Evolutionary conservation across 2,797 vertebrate species (phyloP).

Genomic region (Paedocypris micromegethes): DNA sequence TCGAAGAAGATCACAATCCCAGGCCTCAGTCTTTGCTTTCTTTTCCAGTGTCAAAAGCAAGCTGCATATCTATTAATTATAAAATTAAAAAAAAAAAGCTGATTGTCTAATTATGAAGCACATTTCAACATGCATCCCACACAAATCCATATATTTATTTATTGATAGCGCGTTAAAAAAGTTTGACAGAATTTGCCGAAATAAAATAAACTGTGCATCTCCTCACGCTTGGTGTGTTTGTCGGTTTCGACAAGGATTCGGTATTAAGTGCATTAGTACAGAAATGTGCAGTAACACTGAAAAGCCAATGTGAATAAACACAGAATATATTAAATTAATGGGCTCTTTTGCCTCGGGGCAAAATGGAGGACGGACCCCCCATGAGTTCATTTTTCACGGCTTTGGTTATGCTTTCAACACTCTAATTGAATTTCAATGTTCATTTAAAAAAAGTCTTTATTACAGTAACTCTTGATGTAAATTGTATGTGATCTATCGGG

Average conservation of each 20-base stretch:
- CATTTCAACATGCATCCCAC: conserved; percentile 57
- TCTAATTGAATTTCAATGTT: conserved; percentile 80
- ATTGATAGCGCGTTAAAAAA: conserved; percentile 53
- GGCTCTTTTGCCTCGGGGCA: conserved; percentile 75
- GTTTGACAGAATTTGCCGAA: neutral
- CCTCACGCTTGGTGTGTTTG: conserved; percentile 62
- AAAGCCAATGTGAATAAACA: conserved; percentile 73
- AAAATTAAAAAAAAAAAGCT: conserved; percentile 54
- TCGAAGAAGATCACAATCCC: conserved; percentile 66
- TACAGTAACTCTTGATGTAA: conserved; percentile 74
- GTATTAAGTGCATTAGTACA: conserved; percentile 70
- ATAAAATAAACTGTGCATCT: conserved; percentile 41
- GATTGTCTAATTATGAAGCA: conserved; percentile 70
- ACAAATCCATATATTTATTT: conserved; percentile 33
- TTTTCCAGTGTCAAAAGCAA: conserved; percentile 69
- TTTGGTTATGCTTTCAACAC: conserved; percentile 77
- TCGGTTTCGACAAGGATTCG: conserved; percentile 58
- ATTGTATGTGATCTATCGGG: conserved; percentile 72
- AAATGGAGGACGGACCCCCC: conserved; percentile 71
- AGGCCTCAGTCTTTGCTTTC: conserved; percentile 68
- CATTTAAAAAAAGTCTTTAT: conserved; percentile 79
- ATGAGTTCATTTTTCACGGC: conserved; percentile 78
- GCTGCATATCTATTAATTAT: conserved; percentile 63
- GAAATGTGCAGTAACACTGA: conserved; percentile 72
- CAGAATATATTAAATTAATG: conserved; percentile 78